phyloP scores from a whole-genome alignment of 2,113 vertebrate genomes.

The Rhynchopsitta pachyrhyncha region DNA sequence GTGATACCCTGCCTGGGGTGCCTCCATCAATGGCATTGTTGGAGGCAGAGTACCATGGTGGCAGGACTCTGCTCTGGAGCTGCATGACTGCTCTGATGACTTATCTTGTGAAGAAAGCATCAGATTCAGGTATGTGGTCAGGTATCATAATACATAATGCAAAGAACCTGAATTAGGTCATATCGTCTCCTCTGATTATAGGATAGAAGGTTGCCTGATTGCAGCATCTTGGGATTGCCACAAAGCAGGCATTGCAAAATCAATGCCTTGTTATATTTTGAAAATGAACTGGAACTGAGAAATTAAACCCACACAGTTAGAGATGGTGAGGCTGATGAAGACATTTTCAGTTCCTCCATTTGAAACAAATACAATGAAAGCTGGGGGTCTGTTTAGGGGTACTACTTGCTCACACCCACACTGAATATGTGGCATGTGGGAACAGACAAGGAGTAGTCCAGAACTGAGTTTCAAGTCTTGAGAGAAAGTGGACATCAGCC shows the following conservation, averaged over 20 bases:
- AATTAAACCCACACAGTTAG: not conserved
- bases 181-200: constrained; percentile 38
- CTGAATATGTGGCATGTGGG: not conserved
- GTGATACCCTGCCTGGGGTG: rapidly evolving
- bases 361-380: not conserved
- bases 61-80: not conserved
- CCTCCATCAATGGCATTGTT: rapidly evolving
- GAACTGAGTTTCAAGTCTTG: not conserved
- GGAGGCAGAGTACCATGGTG: not conserved
- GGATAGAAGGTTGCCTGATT: not conserved
- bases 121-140: not conserved
- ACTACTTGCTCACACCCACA: not conserved
- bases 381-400: not conserved
- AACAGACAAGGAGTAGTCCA: not conserved
- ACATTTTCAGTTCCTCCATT: not conserved
- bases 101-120: not conserved
- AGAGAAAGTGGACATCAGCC: constrained; percentile 52
- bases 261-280: constrained; percentile 11
- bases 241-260: constrained; percentile 15
- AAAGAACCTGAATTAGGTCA: constrained; percentile 2
- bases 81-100: not conserved
- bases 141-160: constrained; percentile 25
- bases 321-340: not conserved
- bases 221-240: not conserved
- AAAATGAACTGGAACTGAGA: constrained; percentile 3